These are phyloP conservation scores for Troides oblongomaculatus DNA, from an alignment of 2,888 invertebrate species.

Conservation along the genomic window DNA sequence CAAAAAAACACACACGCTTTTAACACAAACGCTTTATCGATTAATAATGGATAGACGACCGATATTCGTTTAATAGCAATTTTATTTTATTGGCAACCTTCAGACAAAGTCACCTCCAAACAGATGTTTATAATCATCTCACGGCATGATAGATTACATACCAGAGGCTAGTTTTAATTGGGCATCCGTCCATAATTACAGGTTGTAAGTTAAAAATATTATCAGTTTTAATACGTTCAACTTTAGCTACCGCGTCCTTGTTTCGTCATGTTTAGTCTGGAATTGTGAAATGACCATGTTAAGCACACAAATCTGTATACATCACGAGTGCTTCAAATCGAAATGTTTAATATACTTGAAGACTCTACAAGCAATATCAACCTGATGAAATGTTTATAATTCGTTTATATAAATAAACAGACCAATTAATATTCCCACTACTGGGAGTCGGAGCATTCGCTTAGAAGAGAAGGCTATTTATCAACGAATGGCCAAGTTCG, in stretches of 20 bases:
- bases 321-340: slow-evolving; percentile 45
- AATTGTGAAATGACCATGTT: slow-evolving; percentile 38
- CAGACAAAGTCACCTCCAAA: slow-evolving; percentile 44
- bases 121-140: slow-evolving; percentile 36
- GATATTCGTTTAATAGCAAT: slow-evolving; percentile 22
- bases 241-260: slow-evolving; percentile 40
- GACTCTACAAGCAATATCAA: neutral
- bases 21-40: slow-evolving; percentile 3
- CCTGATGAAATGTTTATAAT: too few species aligned
- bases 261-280: slow-evolving; percentile 56
- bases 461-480: too few species aligned
- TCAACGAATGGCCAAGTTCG: too few species aligned
- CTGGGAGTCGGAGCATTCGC: too few species aligned
- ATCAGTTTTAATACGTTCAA: slow-evolving; percentile 41
- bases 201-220: slow-evolving; percentile 36
- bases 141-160: slow-evolving; percentile 40
- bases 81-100: slow-evolving; percentile 39
- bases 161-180: slow-evolving; percentile 43
- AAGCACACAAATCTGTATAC: slow-evolving; percentile 32
- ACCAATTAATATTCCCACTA: too few species aligned
- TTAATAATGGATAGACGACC: slow-evolving; percentile 10
- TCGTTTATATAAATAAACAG: too few species aligned
- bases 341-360: slow-evolving; percentile 33
- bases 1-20: slow-evolving; percentile 1
- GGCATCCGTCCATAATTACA: slow-evolving; percentile 44